Conservation (phyloP, 30 jellyfish, hydroid and myxozoan genomes). For the Rhopilema esculentum region DNA sequence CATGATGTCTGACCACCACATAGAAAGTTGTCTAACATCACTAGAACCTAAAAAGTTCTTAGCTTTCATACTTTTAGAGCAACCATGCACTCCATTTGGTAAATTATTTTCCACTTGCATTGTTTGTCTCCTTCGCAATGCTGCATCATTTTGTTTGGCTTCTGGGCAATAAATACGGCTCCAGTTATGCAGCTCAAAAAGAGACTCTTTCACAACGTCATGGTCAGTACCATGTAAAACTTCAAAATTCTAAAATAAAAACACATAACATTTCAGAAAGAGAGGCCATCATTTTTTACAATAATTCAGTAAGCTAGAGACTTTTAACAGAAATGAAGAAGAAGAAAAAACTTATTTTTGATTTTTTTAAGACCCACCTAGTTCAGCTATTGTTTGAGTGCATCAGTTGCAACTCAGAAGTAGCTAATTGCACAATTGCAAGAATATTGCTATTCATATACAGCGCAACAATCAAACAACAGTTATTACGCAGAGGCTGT, state of each 20-base stretch:
- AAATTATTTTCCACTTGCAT: background rate
- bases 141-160: conserved; percentile 35
- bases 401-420: no score
- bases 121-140: conserved; percentile 19
- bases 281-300: background rate
- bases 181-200: conserved; percentile 45
- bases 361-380: no score
- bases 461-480: no score
- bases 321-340: no score
- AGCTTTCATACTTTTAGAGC: background rate
- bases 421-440: no score
- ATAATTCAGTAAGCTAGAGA: no score
- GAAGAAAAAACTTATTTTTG: no score
- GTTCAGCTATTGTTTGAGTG: no score
- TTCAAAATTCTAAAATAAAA: conserved; percentile 39
- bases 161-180: conserved; percentile 54
- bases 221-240: conserved; percentile 44
- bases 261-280: background rate
- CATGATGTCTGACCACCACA: no score
- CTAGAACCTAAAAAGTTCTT: background rate
- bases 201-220: conserved; percentile 37
- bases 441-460: no score
- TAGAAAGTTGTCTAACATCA: no score
- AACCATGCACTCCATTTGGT: conserved; percentile 36
- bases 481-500: no score